A percentile compares a stretch with the other conserved stretches of the same genome.
Conservation (phyloP, 2,888 invertebrate species). For the Myopa testacea region DNA sequence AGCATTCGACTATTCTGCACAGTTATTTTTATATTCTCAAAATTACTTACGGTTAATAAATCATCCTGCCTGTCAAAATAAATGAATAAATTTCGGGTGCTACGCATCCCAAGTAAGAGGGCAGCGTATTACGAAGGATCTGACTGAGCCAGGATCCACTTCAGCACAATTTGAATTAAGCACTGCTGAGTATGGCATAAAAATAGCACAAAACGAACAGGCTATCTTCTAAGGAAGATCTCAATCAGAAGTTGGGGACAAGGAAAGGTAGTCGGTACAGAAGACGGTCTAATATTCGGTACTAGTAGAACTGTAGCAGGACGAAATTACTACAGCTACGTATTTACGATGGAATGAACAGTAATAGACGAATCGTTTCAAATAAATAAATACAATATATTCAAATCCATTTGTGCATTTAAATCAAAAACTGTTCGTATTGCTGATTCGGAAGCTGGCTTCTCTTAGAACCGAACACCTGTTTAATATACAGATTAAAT, state of each 20-base stretch:
- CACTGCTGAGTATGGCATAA: not conserved
- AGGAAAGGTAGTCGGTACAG: not conserved
- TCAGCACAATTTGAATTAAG: conserved; percentile 28
- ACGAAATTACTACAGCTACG: no score
- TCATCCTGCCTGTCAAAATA: conserved; percentile 66
- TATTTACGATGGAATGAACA: no score
- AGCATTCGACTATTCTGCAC: conserved; percentile 40
- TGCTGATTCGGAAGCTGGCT: no score
- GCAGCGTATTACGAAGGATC: conserved; percentile 45
- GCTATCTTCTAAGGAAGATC: not conserved
- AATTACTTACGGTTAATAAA: conserved; percentile 68
- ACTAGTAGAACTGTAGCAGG: no score
- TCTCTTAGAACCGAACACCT: no score
- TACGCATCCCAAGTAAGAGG: conserved; percentile 42
- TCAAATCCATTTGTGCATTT: no score
- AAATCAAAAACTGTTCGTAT: no score
- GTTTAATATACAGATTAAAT: no score
- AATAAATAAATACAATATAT: no score
- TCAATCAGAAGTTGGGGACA: not conserved
- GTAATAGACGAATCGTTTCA: no score
- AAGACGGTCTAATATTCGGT: not conserved
- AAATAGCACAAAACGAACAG: not conserved
- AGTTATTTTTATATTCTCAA: conserved; percentile 52
- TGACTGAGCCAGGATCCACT: not conserved
- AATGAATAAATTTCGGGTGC: conserved; percentile 54